Base-by-base conservation (phyloP, 2,797 vertebrate species). In the Thaleichthys pacificus region DNA sequence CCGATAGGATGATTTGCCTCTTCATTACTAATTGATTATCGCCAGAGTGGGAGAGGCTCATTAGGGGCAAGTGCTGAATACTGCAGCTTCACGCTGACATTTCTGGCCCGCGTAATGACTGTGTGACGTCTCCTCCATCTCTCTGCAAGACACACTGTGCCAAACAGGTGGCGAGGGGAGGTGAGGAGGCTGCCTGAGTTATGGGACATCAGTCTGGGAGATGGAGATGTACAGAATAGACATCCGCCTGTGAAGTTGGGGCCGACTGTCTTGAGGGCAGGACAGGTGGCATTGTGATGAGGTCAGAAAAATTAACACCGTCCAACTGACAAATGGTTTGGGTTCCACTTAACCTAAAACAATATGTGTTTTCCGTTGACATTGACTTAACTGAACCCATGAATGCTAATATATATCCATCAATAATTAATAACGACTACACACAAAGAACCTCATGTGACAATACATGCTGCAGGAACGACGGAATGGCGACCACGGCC, bases 11-110 rank as follows among this genome's bases (percentile, higher is more conserved):
- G 90, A 91, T 91, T 89, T 89, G 85, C 85, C 80, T 83, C 89
- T 88, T 91, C 88, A 88, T 91, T 89, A 90, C 84, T 91, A 89
- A 92, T 90, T 89, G 89, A 91, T 91, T 87, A 87, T 88, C 73
- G 68, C 75, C 26, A 61, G 80, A 87, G 83, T 85, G 51, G 19
- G 86, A 84, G 84, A 82, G 61, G 72, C 87, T 90, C 89, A 90
- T 89, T 86, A 91, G 80, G 76, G 66, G 71, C 72, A 19, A 82
- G 78, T 82, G 80, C 86, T 81, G 83, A 87, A 82, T 42, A 58
- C 75, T 76, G 80, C 69, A 72, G 79, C 80, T 60, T 57, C 68
- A 47, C 21, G 72, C 83, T 90, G 89, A 89, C 88, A 88, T 88
- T 88, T 84, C 70, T 77, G 80, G 81, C 74, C 70, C 69, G 65